Base-by-base conservation (phyloP, 2,888 invertebrate genomes). In the Platypus cylindrus region DNA sequence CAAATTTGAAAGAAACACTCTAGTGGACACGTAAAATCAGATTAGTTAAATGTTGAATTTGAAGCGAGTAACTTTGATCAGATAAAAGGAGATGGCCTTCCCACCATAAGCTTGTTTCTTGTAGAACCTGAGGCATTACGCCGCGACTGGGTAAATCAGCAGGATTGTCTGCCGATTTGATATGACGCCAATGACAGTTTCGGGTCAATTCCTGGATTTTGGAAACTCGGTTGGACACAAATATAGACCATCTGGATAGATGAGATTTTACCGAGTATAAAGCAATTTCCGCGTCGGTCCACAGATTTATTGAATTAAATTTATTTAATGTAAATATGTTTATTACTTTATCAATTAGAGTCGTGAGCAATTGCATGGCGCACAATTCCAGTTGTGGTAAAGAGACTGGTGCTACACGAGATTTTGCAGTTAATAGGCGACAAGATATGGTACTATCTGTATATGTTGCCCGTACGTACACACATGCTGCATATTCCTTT, bases 401-500 rank as follows among this genome's bases (percentile, higher is more conserved):
- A 8, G 7, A 8, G 9, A 25, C 5, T 25, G 25, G 25, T 8
- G 25, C 25, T 4, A 25, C 11, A 4, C 25, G 25, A 4, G 7
- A 11, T 25, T 25, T 25, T 25, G 25, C 5, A 25, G 11, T 11
- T 8, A 25, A 11, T 4, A 25, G 11, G 9, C 12, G 9, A 25
- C 5, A 5, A 25, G 11, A 25, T 25, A 5, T 11, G 11, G n/a
- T 25, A 11, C 11, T 25, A 12, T 5, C 11, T 5, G 12, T 25
- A 9, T 5, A 8, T 11, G 5, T 4, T 5, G 7, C 7, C 12
- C 30, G 11, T 7, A 38, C 5, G 22, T 30, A 34, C 5, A 34
- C 16, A 27, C 31, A 34, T 14, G 27, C 26, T 2, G 22, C 38
- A 25, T 31, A 34, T 4, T 34, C 34, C 8, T 26, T 16, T 3